Base-by-base conservation (phyloP, 2,888 invertebrate species). In the Apodemia zela region DNA sequence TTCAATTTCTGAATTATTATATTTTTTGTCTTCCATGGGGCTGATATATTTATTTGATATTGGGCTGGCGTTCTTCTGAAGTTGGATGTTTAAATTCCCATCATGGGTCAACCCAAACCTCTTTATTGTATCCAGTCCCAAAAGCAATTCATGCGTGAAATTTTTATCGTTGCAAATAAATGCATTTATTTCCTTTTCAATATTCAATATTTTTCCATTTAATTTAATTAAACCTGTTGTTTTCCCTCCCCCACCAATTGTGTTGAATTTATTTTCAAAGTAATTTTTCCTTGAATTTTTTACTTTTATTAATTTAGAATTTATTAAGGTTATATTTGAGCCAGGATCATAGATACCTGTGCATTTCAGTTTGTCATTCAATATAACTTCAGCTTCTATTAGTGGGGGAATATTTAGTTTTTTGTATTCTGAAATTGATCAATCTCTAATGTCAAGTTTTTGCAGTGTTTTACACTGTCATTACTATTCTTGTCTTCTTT, bases 361-460 rank as follows among this genome's bases (percentile, higher is more conserved):
- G 63, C 63, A 63, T 59, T 63, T 63, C 63, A 63, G 17, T 33
- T 13, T 61, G 61, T 61, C 61, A 61, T 61, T 51, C 35, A 61
- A 29, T 61, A 51, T 61, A 25, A 63, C 63, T 29, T 58, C 45
- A 63, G 58, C 63, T 58, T 59, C 59, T 63, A 63, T 63, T 45
- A 59, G 63, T 63, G 63, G 49, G 59, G 63, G 57, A 61, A 66
- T 61, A 60, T 63, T 58, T 66, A 66, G 66, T 66, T 64, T 66
- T 63, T 66, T 64, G 64, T 63, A 64, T 64, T 64, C 47, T 66
- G 42, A 61, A 66, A 59, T 66, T 64, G 58, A 59, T 63, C 66
- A 63, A 66, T 64, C 47, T 66, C 60, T 29, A 66, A 66, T 57
- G 54, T 62, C 51, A 64, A 61, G 25, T 63, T 66, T 63, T 66